phyloP scores from a whole-genome alignment of 1,140 invertebrate species.

The Brachionus calyciflorus region DNA sequence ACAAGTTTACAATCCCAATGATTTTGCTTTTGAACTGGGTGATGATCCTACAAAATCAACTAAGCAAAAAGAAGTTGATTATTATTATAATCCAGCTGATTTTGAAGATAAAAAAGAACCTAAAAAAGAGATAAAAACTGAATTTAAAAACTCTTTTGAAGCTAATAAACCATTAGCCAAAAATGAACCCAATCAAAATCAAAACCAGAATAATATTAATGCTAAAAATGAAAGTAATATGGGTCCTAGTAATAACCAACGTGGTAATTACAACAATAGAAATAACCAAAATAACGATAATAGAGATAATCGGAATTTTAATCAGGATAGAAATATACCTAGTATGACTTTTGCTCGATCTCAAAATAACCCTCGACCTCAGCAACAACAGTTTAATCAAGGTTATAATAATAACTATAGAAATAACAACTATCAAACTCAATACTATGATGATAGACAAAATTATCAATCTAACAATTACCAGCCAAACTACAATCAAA shows the following conservation, averaged over 20 bases:
- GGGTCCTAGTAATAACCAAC: neutral
- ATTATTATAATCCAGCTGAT: conserved; percentile 21
- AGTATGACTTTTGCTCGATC: neutral
- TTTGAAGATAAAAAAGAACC: conserved; percentile 9
- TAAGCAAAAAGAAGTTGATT: neutral
- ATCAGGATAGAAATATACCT: neutral
- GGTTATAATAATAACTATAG: neutral
- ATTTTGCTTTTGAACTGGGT: conserved; percentile 16
- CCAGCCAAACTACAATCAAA: neutral
- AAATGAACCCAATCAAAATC: neutral
- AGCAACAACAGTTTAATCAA: neutral
- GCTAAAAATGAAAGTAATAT: too few relatives aligned
- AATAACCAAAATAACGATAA: neutral
- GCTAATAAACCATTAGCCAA: neutral
- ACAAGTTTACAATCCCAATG: conserved; percentile 34
- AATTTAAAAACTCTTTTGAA: neutral
- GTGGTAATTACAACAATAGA: neutral
- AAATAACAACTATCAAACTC: neutral
- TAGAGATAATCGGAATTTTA: neutral
- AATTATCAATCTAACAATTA: neutral
- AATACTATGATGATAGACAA: neutral
- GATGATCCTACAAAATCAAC: neutral
- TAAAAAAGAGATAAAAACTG: neutral
- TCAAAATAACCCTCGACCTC: neutral
- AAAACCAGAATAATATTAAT: conserved; percentile 1